Evolutionary conservation across 2,888 invertebrate genomes (phyloP), one percentile per base, ranked within the genome.

Genomic region (Netelia inedita): DNA sequence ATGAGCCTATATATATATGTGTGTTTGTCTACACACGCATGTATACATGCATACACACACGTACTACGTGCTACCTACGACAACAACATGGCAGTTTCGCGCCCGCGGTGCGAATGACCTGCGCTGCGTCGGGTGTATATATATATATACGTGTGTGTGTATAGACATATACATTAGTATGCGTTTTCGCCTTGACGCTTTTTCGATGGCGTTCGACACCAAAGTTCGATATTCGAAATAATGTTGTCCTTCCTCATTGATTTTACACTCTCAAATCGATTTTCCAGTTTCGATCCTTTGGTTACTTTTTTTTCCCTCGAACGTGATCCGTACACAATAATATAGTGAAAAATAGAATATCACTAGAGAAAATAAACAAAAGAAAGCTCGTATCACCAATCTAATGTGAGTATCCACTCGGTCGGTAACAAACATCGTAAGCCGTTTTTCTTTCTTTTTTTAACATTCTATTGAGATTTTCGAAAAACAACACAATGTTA

Each of bases 41-140:
- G 23, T 75, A 63, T 78, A 43, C 43, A 43, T 55, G 35, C 35
- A 28, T 72, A 59, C 14, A 21, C 5, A 50, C 16, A 61, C n/a
- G 53, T 50, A 16, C n/a, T 23, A 19, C 59, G 57, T 68, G 68
- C 43, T 74, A 75, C 23, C 74, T 79, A 71, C 69, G 43, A 76
- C 72, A 78, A 71, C 66, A 65, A 82, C 82, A 82, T 72, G 82
- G 76, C 61, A 79, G 79, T 79, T 81, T 82, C 79, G 81, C 79
- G 83, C 75, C 63, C 83, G 66, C 85, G 86, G 85, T 86, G 88
- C 86, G 88, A 88, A 88, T 88, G 88, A 88, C 88, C 87, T 88
- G 85, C 79, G 78, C 79, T 86, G 81, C 85, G 85, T 87, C 87
- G 79, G 55, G 28, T 41, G 63, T 50, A 65, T 50, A 61, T 65